Evolutionary conservation across 2,113 vertebrate genomes (phyloP).

Genomic region (Lagenorhynchus albirostris): DNA sequence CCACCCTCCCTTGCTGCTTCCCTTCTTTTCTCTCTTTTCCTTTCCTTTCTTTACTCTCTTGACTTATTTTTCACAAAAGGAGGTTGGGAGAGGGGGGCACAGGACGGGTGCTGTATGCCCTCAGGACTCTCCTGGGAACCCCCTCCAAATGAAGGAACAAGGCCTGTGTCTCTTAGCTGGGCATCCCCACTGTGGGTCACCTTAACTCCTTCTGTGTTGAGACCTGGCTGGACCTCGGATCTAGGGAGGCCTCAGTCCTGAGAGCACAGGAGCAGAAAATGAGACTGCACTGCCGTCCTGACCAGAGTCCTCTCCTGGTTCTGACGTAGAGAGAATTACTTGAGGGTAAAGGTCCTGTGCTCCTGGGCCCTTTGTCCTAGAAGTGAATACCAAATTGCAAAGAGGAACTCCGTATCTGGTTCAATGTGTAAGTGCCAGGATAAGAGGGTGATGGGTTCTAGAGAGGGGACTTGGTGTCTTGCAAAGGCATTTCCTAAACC

Average conservation of each 20-base stretch:
- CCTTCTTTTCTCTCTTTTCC: background rate
- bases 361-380: background rate
- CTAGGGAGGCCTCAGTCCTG: background rate
- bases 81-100: background rate
- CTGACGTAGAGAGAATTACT: background rate
- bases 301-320: too few species aligned
- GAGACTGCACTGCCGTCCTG: background rate
- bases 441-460: background rate
- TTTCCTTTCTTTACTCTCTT: background rate
- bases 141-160: slow-evolving; percentile 69
- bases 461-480: background rate
- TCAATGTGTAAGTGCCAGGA: background rate
- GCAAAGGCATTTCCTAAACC: background rate
- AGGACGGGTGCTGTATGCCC: slow-evolving; percentile 33
- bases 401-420: background rate
- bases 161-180: slow-evolving; percentile 49
- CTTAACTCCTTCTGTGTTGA: slow-evolving; percentile 29
- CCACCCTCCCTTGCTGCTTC: background rate
- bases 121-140: slow-evolving; percentile 70
- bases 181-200: slow-evolving; percentile 55
- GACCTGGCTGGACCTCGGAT: background rate
- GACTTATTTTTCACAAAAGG: slow-evolving; percentile 67
- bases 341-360: background rate
- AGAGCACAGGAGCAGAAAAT: background rate
- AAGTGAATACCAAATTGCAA: background rate